phyloP scores from a whole-genome alignment of 2,888 invertebrate species.

The Acanthosepion pharaonis region DNA sequence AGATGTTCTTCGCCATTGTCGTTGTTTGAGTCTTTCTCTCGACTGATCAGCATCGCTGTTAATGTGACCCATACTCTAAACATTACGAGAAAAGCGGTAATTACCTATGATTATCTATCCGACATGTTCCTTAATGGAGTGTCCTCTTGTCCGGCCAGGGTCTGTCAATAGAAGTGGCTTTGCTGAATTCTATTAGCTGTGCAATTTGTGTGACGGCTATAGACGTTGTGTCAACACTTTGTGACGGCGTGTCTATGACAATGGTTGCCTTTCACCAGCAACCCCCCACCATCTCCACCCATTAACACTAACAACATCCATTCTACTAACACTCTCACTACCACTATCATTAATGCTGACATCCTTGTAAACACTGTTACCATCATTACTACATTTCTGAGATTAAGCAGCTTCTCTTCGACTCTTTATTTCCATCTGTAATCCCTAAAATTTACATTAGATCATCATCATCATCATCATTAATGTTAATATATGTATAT shows the following conservation, averaged over 20 bases:
- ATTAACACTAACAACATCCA: too few relatives aligned
- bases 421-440: not conserved
- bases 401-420: not conserved
- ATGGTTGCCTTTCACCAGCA: not conserved
- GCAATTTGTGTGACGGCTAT: not conserved
- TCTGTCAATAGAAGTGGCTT: slow-evolving; percentile 9
- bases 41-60: not conserved
- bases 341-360: not conserved
- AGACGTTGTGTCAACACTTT: slow-evolving; percentile 22
- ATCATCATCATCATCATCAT: not conserved
- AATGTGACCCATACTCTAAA: not conserved
- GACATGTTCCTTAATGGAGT: slow-evolving; percentile 1
- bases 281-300: not conserved
- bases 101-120: slow-evolving; percentile 33
- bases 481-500: not conserved
- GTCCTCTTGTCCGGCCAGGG: not conserved
- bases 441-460: not conserved
- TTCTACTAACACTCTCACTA: not conserved
- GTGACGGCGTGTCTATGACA: not conserved
- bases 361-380: not conserved
- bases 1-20: not conserved
- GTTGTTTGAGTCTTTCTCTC: not conserved
- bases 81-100: slow-evolving; percentile 22
- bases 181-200: slow-evolving; percentile 1
- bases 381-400: not conserved